phyloP scores from a whole-genome alignment of 1,140 invertebrate species.

The Orius insidiosus region DNA sequence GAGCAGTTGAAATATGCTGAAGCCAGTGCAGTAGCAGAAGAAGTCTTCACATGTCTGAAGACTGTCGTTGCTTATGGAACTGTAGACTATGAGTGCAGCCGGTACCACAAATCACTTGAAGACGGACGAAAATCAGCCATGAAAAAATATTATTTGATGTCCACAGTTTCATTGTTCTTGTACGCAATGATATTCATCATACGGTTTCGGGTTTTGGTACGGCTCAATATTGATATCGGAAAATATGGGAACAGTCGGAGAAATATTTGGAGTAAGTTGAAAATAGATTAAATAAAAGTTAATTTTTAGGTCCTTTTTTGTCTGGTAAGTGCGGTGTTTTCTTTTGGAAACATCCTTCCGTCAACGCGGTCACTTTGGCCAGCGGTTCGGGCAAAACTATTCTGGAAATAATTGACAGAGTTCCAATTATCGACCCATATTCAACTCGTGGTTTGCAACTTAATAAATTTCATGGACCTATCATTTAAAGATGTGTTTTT shows the following conservation, averaged over 20 bases:
- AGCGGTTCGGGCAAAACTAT: constrained; percentile 58
- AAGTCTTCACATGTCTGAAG: constrained; percentile 53
- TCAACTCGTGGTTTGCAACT: constrained; percentile 40
- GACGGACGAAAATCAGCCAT: constrained; percentile 31
- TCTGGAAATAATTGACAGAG: constrained; percentile 55
- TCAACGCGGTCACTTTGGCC: constrained; percentile 56
- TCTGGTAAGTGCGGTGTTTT: constrained; percentile 60
- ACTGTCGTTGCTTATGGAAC: constrained; percentile 63
- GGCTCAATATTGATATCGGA: constrained; percentile 43
- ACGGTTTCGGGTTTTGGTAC: constrained; percentile 70
- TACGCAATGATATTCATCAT: constrained; percentile 59
- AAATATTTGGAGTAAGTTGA: constrained; percentile 27
- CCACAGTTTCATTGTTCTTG: constrained; percentile 43
- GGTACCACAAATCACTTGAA: constrained; percentile 30
- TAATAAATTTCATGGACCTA: constrained; percentile 43
- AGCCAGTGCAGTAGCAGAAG: constrained; percentile 64
- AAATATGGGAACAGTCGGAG: constrained; percentile 24
- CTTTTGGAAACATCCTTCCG: constrained; percentile 62
- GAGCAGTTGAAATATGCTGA: constrained; percentile 44
- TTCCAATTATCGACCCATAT: constrained; percentile 52
- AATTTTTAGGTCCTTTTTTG: constrained; percentile 37
- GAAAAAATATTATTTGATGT: constrained; percentile 32
- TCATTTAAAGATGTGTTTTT: constrained; percentile 55
- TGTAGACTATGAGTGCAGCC: constrained; percentile 13
- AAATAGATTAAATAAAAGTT: neutral